phyloP scores from a whole-genome alignment of 35 echinoderm and acorn worm species.

The Lytechinus pictus region DNA sequence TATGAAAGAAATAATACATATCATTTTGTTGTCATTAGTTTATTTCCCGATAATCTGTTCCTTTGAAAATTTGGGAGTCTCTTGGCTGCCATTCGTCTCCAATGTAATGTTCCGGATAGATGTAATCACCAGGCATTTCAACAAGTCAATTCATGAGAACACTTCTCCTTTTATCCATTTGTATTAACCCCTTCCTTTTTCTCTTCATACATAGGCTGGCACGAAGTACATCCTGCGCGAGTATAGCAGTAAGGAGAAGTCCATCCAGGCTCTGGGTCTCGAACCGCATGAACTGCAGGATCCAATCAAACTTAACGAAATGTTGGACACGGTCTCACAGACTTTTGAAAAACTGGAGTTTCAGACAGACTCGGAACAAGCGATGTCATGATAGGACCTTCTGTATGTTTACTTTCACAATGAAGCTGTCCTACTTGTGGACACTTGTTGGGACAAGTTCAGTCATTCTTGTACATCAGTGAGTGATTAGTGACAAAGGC shows the following conservation, averaged over 20 bases:
- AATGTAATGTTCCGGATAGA: no score
- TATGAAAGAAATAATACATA: no score
- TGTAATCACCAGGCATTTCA: no score
- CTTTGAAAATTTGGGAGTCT: no score
- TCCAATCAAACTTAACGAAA: conserved; percentile 59
- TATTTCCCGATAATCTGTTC: no score
- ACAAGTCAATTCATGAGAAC: not conserved
- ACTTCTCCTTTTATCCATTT: not conserved
- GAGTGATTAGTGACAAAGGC: no score
- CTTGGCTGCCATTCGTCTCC: no score
- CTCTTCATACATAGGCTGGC: conserved; percentile 67
- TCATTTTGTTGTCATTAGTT: no score
- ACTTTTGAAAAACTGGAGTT: conserved; percentile 56
- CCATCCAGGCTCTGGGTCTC: conserved; percentile 65
- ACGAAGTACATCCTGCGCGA: conserved; percentile 88
- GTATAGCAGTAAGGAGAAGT: conserved; percentile 88
- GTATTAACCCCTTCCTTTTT: not conserved
- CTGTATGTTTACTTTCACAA: not conserved
- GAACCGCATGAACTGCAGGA: conserved; percentile 64
- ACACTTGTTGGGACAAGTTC: not conserved
- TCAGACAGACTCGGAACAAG: not conserved
- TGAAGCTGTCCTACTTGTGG: not conserved
- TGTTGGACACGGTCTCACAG: conserved; percentile 59
- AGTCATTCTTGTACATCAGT: not conserved
- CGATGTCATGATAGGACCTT: not conserved